These are phyloP conservation scores for Cochlearius cochlearius DNA, from an alignment of 2,113 vertebrate genomes.

Conservation along the genomic window DNA sequence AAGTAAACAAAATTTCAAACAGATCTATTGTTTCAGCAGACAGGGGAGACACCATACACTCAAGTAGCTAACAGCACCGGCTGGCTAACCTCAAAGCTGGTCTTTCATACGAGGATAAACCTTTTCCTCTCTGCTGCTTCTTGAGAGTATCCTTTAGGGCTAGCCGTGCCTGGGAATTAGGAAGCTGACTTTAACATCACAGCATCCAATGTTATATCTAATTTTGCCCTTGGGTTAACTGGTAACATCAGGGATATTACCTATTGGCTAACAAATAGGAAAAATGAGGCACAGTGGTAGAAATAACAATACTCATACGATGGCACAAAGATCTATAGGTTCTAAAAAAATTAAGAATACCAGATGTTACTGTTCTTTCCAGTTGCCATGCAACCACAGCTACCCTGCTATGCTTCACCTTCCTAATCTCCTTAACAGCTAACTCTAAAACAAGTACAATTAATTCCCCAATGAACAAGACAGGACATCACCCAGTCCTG, in stretches of 20 bases:
- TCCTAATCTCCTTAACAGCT: constrained; percentile 52
- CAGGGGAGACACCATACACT: neutral
- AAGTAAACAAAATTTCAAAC: neutral
- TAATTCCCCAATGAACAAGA: constrained; percentile 32
- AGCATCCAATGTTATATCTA: neutral
- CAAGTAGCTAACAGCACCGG: neutral
- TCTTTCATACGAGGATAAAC: neutral
- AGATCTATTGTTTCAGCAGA: neutral
- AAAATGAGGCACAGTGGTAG: neutral
- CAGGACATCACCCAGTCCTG: neutral
- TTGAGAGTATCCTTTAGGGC: neutral
- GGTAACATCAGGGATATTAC: neutral
- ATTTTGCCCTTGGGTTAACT: neutral
- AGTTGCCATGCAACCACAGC: constrained; percentile 59
- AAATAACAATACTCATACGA: neutral
- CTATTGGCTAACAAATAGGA: neutral
- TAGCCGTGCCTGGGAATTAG: neutral
- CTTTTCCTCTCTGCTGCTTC: neutral
- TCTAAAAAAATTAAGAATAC: constrained; percentile 28
- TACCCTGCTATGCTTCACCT: constrained; percentile 23
- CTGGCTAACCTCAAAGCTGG: neutral
- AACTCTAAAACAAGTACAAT: constrained; percentile 46
- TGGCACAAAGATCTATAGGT: neutral
- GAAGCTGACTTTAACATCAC: neutral
- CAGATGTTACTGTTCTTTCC: constrained; percentile 35